Base-by-base conservation (phyloP, 2,888 invertebrate species). In the Trypoxylon attenuatum region DNA sequence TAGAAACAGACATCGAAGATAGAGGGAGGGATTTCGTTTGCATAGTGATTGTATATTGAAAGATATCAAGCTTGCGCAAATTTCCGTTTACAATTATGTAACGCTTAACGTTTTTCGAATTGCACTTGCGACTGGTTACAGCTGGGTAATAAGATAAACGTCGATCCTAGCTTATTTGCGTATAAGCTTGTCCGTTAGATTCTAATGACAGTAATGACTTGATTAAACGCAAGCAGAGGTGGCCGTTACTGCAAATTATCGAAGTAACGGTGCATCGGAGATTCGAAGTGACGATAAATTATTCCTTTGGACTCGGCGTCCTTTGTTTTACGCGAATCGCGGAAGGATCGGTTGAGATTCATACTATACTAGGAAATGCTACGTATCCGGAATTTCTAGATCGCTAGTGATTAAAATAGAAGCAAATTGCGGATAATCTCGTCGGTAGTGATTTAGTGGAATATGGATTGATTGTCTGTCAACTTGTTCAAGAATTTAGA, bases 211-310 rank as follows among this genome's bases (percentile, higher is more conserved):
- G 15, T 21, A 43, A 49, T 33, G 42, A 22, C 23, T 49, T 47
- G 39, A 59, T 59, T 49, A 23, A 42, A 56, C 45, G 27, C 13
- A 15, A 18, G 19, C 22, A 22, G 16, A 42, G 45, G 47, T 46
- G 15, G 10, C 29, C 23, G 15, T 50, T 39, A 42, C 5, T 13
- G 45, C 16, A 49, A 61, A 61, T 61, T 27, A 21, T 25, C 15
- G 19, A 10, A 15, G 19, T 33, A 33, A 33, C 33, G 33, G 33
- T 33, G 10, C 33, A 13, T 13, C 10, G 3, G 5, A 33, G 33
- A 33, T 10, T 33, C 33, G 13, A 25, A 33, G n/a, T 5, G 33
- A 4, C 13, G 33, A 13, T 33, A 10, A 33, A 33, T 33, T 33
- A 33, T 33, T 33, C n/a, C 13, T 33, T 4, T 1, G 3, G 33